Base-by-base conservation (phyloP, 2,888 invertebrate species). In the Pherbina coryleti region DNA sequence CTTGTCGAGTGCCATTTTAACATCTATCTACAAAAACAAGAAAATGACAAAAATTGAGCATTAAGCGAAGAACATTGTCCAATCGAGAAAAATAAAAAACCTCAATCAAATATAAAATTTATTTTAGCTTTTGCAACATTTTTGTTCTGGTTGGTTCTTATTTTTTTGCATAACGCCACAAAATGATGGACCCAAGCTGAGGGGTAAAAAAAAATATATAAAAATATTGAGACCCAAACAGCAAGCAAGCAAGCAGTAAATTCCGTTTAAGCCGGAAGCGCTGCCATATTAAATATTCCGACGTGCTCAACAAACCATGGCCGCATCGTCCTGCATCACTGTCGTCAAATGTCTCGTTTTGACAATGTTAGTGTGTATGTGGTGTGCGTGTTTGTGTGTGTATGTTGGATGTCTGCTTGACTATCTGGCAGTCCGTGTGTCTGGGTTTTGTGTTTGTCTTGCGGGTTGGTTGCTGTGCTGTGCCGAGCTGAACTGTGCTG, bases 281-380 rank as follows among this genome's bases (percentile, higher is more conserved):
- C 22, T 75, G 67, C 66, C 75, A 67, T 31, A 53, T 66, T 60
- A 67, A 67, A 75, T 75, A 67, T 55, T 53, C 64, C 64, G 25
- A 19, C n/a, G 60, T 25, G 69, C 57, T 17, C n/a, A 19, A 72
- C 60, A 60, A 28, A 17, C 60, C 28, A 11, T 22, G 49, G 22
- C 14, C 22, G 14, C 62, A 17, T 31, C 64, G 25, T n/a, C 64
- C 31, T 31, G 64, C 55, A 17, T 31, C 64, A n/a, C 34, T 66
- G 64, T 66, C 14, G 31, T 62, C 25, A 66, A 64, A 28, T 55
- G 34, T 19, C 19, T 34, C 64, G 31, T 31, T 28, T 44, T 44
- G 44, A 44, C 11, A 44, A 44, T 44, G 44, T 31, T 3, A 4
- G 31, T 31, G 31, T 31, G 31, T n/a, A n/a, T n/a, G n/a, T n/a